Percentiles rank a stretch among this genome's conserved stretches.
These are phyloP conservation scores for Sepioteuthis lessoniana DNA, from an alignment of 2,888 invertebrate genomes.

Conservation along the genomic window DNA sequence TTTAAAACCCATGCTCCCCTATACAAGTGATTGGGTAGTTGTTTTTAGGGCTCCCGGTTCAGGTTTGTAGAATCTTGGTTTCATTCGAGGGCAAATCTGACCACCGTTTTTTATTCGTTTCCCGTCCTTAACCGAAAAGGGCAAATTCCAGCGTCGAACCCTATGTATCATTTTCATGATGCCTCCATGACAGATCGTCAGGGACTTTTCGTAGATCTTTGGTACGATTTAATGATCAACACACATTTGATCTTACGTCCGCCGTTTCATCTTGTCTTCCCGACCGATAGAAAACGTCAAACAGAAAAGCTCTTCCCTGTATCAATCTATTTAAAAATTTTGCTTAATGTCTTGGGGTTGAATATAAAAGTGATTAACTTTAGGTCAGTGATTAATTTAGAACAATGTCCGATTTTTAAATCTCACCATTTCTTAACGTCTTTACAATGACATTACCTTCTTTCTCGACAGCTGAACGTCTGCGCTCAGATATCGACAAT, in stretches of 20 bases:
- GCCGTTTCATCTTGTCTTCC: not conserved
- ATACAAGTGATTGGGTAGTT: not conserved
- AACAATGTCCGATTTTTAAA: not conserved
- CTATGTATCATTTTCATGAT: not conserved
- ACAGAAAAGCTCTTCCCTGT: not conserved
- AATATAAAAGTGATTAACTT: not conserved
- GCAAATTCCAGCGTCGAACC: not conserved
- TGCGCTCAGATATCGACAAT: not conserved
- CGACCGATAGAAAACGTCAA: not conserved
- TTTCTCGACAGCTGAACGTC: not conserved
- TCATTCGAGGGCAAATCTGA: not conserved
- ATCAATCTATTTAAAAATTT: not conserved
- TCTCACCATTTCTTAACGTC: not conserved
- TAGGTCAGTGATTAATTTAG: constrained; percentile 24
- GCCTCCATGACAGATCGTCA: too few species aligned
- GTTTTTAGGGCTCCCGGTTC: not conserved
- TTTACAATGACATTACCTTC: not conserved
- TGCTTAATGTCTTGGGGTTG: not conserved
- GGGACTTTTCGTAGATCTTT: not conserved
- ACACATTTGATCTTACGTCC: not conserved
- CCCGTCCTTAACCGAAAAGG: not conserved
- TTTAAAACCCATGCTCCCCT: not conserved
- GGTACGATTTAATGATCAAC: not conserved
- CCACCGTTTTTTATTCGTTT: not conserved
- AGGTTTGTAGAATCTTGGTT: not conserved